Base-by-base conservation (phyloP, 1,140 invertebrate genomes). In the Drosophila asahinai region DNA sequence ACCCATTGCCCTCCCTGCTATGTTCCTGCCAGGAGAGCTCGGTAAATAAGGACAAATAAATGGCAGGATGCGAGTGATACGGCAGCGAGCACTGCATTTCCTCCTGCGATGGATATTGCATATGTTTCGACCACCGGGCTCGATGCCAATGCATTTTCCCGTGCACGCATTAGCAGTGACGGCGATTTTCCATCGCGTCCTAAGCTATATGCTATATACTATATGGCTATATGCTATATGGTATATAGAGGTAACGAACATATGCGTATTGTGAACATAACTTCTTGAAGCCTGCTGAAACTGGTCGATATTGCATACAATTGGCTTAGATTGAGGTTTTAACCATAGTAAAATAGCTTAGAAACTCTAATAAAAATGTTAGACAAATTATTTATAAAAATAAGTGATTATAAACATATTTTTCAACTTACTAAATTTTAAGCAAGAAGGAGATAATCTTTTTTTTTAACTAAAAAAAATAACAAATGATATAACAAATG, bases 51-150 rank as follows among this genome's bases (percentile, higher is more conserved):
- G 70, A 87, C 74, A 83, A 78, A 86, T 87, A 87, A 86, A 87
- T 86, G 80, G 77, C 83, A 87, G 83, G 83, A 86, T 86, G 83
- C 75, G 75, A 81, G 64, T 81, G 78, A 86, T 77, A 77, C 66
- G 74, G 40, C 54, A 55, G 55, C 27, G 54, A 65, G 72, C 55
- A 43, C 72, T 59, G 81, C 61, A 72, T 77, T 73, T 77, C 66
- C 66, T 70, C 62, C 63, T 38, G 47, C 63, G 45, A 68, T 59
- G 67, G 67, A 51, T 74, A 61, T 72, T 72, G 65, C 68, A 72
- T 73, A 74, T 73, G 55, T 73, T 71, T 71, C 64, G 67, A 71
- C 67, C 67, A 71, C 67, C 67, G 67, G 67, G 67, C 67, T 33
- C 47, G 60, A 64, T 62, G 14, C 9, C 19, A 17, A 45, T 71